Evolutionary conservation across 2,113 vertebrate genomes (phyloP).

Genomic region (Seriola quinqueradiata): DNA sequence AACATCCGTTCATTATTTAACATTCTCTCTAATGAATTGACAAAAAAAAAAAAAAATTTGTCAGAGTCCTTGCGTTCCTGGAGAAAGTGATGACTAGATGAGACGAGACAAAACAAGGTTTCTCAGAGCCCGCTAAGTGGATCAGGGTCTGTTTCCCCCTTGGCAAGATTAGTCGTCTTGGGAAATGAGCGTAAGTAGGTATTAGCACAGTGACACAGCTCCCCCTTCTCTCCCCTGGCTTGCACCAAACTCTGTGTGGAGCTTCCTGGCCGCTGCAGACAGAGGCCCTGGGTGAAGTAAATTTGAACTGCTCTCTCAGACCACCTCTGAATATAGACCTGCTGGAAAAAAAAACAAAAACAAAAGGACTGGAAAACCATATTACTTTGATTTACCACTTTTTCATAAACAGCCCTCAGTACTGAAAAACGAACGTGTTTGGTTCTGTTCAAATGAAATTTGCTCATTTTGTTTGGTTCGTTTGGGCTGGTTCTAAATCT

Average conservation of each 20-base stretch:
- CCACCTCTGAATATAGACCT: neutral
- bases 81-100: constrained; percentile 43
- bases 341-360: neutral
- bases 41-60: neutral
- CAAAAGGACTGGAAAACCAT: neutral
- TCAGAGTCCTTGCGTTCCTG: neutral
- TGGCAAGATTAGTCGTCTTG: constrained; percentile 62
- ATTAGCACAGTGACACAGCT: constrained; percentile 77
- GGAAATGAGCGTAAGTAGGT: constrained; percentile 73
- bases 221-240: constrained; percentile 38
- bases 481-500: too few relatives aligned
- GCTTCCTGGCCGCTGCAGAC: constrained; percentile 12
- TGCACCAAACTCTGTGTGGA: constrained; percentile 16
- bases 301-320: neutral
- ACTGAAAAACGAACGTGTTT: too few relatives aligned
- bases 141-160: constrained; percentile 58
- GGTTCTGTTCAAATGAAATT: too few relatives aligned
- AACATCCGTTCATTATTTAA: neutral
- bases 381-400: neutral
- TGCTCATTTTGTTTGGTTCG: too few relatives aligned
- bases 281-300: neutral
- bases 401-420: too few relatives aligned
- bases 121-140: constrained; percentile 51
- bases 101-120: constrained; percentile 36
- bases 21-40: neutral